Conservation (phyloP, 53 echinoderm and acorn worm genomes). For the Stichopus horrens region DNA sequence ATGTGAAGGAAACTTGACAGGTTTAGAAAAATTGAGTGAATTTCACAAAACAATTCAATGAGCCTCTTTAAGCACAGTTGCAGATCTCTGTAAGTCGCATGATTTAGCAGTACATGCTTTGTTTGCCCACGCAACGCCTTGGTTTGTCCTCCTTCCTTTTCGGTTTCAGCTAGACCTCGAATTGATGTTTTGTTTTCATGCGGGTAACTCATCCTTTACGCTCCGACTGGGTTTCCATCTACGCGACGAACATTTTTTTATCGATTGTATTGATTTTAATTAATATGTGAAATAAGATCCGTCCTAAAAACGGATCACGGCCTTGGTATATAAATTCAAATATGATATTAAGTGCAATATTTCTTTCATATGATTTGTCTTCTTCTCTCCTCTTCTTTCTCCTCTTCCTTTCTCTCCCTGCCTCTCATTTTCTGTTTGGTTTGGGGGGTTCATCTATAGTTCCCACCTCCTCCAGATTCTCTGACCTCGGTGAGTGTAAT, state of each 20-base stretch:
- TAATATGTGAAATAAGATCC: not conserved
- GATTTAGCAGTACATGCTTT: no score
- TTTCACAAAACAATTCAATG: no score
- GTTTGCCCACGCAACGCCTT: not conserved
- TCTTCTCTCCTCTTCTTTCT: not conserved
- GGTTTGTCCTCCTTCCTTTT: not conserved
- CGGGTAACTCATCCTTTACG: not conserved
- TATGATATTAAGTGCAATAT: not conserved
- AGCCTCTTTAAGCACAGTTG: no score
- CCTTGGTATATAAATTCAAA: not conserved
- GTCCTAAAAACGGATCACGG: not conserved
- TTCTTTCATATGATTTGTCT: not conserved
- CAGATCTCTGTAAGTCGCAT: no score
- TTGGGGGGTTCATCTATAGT: not conserved
- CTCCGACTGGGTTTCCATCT: not conserved
- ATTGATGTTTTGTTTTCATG: not conserved
- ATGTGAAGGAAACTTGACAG: no score
- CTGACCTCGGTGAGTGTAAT: not conserved
- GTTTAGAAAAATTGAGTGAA: no score
- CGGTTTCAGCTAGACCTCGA: not conserved
- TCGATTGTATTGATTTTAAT: not conserved
- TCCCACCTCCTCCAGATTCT: not conserved
- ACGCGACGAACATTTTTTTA: no score
- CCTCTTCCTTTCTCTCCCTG: not conserved
- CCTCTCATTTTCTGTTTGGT: not conserved